Base-by-base conservation (phyloP, 2,888 invertebrate species). In the Coecobrya sp. region DNA sequence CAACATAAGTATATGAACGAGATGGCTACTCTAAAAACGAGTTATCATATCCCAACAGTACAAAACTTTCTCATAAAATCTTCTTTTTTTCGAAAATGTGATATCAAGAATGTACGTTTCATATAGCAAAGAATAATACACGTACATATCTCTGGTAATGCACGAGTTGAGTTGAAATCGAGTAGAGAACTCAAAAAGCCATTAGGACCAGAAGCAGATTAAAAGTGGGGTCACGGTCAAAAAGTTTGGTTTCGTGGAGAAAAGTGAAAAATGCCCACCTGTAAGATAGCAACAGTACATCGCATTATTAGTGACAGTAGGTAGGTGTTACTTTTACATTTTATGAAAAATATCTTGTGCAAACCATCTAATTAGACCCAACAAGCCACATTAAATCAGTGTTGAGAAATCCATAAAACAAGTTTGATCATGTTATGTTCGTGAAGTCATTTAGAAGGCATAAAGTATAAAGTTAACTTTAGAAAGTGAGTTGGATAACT, bases 381-480 rank as follows among this genome's bases (percentile, higher is more conserved):
- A 65, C 65, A 25, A 65, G 65, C 65, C 25, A 65, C 65, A 65
- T 65, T 65, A 65, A 22, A 27, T 27, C 16, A 65, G 25, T 27
- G 27, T 27, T 3, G 10, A 13, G 27, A 27, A 65, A 27, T 65
- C 65, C 25, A 22, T 65, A 27, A 27, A 65, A 8, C 59, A 59
- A 59, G 59, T 59, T 59, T 59, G 25, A n/a, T n/a, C n/a, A n/a
- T n/a, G 27, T 11, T 5, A 65, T 65, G 25, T 19, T 27, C 65
- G 13, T 13, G 65, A 11, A 27, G 25, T 1, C 10, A 11, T 27
- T 65, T 65, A 11, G 16, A 65, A 10, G 22, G 22, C 19, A 22
- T 22, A 65, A 22, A 59, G 22, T 1, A 19, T 36, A 36, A 36
- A 36, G 36, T 36, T 36, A 36, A 36, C 36, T 36, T 36, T 36